phyloP scores from a whole-genome alignment of 2,888 invertebrate species.

The Sinopyrophorus schimmeli region DNA sequence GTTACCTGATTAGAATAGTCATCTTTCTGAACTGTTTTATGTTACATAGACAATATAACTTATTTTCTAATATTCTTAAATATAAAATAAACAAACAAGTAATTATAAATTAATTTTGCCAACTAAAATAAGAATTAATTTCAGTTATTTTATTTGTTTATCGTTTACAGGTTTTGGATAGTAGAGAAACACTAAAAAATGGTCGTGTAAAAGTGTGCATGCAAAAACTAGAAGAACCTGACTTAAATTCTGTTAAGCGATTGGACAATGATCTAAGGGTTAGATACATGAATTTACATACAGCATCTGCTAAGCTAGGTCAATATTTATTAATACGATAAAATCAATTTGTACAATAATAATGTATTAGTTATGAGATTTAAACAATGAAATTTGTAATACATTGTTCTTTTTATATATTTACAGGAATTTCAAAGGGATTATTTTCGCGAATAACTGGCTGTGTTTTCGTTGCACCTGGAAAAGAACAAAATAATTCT shows the following conservation, averaged over 20 bases:
- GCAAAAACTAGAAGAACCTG: constrained; percentile 59
- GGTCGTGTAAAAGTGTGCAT: constrained; percentile 66
- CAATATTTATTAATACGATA: constrained; percentile 28
- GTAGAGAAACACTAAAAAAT: constrained; percentile 58
- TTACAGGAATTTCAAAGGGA: constrained; percentile 65
- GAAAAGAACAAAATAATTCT: constrained; percentile 48
- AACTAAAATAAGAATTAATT: too few relatives aligned
- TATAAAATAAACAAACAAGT: too few relatives aligned
- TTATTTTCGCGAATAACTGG: constrained; percentile 87
- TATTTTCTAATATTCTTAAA: too few relatives aligned
- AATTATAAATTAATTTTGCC: too few relatives aligned
- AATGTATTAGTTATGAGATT: background rate
- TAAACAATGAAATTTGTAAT: background rate
- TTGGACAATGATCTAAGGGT: constrained; percentile 46
- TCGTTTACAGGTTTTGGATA: constrained; percentile 62
- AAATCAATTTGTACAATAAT: background rate
- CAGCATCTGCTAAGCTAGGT: constrained; percentile 65
- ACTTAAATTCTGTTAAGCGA: constrained; percentile 48
- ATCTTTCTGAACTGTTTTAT: too few relatives aligned
- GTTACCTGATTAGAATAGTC: too few relatives aligned
- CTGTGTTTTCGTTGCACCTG: constrained; percentile 69
- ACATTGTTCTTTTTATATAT: background rate
- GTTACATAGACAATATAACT: too few relatives aligned
- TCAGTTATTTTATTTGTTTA: too few relatives aligned
- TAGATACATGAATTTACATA: constrained; percentile 61